Evolutionary conservation across 2,888 invertebrate genomes (phyloP).

Genomic region (Catocala sponsa): DNA sequence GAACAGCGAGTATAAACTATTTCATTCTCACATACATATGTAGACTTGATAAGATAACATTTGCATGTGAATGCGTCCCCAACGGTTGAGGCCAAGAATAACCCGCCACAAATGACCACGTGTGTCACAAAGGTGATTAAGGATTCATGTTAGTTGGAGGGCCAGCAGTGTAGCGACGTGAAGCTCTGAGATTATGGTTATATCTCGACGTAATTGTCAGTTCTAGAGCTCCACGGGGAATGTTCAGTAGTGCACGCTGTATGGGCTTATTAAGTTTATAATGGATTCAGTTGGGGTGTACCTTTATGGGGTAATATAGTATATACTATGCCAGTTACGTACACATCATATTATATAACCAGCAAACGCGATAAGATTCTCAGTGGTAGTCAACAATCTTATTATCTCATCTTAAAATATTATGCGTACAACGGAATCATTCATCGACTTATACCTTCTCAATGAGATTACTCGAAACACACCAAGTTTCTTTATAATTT

Average conservation of each 20-base stretch:
- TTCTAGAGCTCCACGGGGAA: slow-evolving; percentile 4
- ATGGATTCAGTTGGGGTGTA: slow-evolving; percentile 1
- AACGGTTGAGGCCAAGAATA: slow-evolving; percentile 3
- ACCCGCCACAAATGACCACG: slow-evolving; percentile 6
- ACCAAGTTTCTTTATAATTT: too few species aligned
- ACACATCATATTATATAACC: not conserved
- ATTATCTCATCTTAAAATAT: too few species aligned
- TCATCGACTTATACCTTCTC: too few species aligned
- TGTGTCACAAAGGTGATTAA: slow-evolving; percentile 13
- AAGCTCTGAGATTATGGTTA: slow-evolving; percentile 12
- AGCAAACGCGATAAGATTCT: too few species aligned
- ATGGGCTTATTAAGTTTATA: slow-evolving; percentile 15
- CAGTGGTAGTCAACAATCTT: too few species aligned
- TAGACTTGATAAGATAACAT: slow-evolving; percentile 1
- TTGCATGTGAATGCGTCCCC: slow-evolving; percentile 6
- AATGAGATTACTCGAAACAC: too few species aligned
- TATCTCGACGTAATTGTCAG: slow-evolving; percentile 14
- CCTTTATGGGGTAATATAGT: slow-evolving; percentile 10
- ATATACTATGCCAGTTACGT: not conserved
- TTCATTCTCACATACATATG: not conserved
- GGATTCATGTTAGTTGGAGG: slow-evolving; percentile 7
- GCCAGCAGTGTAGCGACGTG: not conserved
- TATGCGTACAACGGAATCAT: too few species aligned
- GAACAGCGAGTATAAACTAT: not conserved
- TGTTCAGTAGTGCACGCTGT: slow-evolving; percentile 2